Evolutionary conservation across 2,888 invertebrate species (phyloP), one percentile per base, ranked within the genome.

Genomic region (Stegana nigrithorax): DNA sequence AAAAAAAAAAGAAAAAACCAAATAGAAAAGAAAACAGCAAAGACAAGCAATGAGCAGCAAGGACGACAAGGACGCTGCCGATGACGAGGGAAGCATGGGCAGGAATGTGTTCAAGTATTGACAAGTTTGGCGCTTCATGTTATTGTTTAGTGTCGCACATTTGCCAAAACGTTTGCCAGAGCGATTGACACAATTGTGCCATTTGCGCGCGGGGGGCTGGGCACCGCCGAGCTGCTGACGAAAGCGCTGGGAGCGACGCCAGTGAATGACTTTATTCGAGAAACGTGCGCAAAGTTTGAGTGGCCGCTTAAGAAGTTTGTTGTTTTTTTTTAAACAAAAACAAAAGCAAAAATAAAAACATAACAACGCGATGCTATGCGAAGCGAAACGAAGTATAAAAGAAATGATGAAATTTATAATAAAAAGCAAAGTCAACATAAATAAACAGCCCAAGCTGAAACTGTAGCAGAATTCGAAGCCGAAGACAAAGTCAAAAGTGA

Each of bases 41-140:
- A 64, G 25, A 29, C 32, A 17, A 32, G 55, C 6, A 39, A 27
- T 2, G 10, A 55, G 21, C 44, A 42, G 27, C 47, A 23, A 51
- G 39, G 8, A 64, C 64, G 59, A 50, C 19, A n/a, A n/a, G n/a
- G n/a, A n/a, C n/a, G n/a, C n/a, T n/a, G n/a, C n/a, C n/a, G n/a
- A n/a, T n/a, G n/a, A n/a, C n/a, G n/a, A n/a, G n/a, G n/a, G n/a
- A n/a, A 67, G 65, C 67, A 75, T 72, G 6, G 8, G 32, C 23
- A 36, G 21, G 8, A 36, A 26, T 55, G 29, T 58, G 73, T n/a
- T n/a, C n/a, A n/a, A n/a, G n/a, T 76, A 80, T 76, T 78, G 76
- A 76, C 80, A 78, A 76, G 80, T 80, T 80, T 76, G 76, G 80
- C 78, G 76, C 78, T 76, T 76, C 80, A 76, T 76, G 76, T 78